Evolutionary conservation across 2,113 vertebrate genomes (phyloP).

Genomic region (Neomonachus schauinslandi): DNA sequence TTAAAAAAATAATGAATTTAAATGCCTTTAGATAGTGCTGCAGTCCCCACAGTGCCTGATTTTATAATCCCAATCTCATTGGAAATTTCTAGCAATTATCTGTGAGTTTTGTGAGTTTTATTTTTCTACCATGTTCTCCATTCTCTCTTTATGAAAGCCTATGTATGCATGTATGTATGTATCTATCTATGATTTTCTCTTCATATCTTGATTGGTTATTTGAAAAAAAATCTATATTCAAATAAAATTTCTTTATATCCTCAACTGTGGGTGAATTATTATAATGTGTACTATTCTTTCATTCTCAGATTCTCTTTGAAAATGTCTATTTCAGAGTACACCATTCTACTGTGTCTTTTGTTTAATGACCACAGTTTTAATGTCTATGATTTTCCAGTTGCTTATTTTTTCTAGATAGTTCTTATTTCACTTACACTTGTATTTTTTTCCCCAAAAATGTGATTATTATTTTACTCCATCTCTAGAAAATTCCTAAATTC

Average conservation of each 20-base stretch:
- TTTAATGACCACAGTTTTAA: neutral
- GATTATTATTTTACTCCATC: neutral
- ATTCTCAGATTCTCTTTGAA: neutral
- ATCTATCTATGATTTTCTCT: neutral
- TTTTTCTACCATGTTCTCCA: neutral
- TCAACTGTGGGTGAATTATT: neutral
- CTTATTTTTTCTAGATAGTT: neutral
- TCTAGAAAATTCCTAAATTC: neutral
- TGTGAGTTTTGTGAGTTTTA: neutral
- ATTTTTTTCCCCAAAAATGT: neutral
- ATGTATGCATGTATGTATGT: neutral
- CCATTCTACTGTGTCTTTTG: neutral
- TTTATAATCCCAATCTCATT: neutral
- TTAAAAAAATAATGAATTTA: neutral
- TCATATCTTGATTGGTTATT: neutral
- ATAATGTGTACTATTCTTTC: neutral
- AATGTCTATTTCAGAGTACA: neutral
- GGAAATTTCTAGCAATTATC: conserved; percentile 2
- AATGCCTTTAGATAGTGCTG: neutral
- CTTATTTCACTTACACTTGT: neutral
- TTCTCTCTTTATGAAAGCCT: neutral
- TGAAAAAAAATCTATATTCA: neutral
- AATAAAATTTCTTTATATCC: neutral
- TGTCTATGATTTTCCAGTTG: neutral
- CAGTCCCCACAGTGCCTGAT: neutral